Base-by-base conservation (phyloP, 2,888 invertebrate species). In the Halictus quadricinctus region DNA sequence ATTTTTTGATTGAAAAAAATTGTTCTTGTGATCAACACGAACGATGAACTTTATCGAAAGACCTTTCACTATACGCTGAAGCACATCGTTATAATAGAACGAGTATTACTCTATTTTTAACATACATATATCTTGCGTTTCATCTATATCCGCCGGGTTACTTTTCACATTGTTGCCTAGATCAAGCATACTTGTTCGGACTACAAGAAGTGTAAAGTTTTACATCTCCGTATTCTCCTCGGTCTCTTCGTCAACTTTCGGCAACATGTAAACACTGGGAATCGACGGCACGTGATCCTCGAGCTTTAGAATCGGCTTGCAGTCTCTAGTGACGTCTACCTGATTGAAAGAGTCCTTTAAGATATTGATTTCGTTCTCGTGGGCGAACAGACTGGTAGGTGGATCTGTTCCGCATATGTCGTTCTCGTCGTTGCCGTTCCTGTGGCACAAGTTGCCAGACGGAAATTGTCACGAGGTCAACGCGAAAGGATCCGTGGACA, bases 401-500 rank as follows among this genome's bases (percentile, higher is more conserved):
- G 94, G 92, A 86, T 94, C 94, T 18, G 85, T 87, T 86, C 91
- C 92, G 88, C 94, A 94, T 76, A 94, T 92, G 85, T 92, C 92
- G 77, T 83, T 92, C 81, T 94, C 94, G 78, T 94, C 94, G 83
- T 93, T 93, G 86, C 93, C 92, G 89, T 92, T 94, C 86, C 94
- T 93, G 85, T 94, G 94, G 88, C 93, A 93, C 89, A 93, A 89
- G 82, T 92, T 93, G 90, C 93, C 94, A 78, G 93, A 91, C 80
- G 94, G 96, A 96, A 97, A 97, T 95, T 97, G 97, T 97, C 97
- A 97, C 96, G 97, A 97, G 88, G 96, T 96, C 95, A 97, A 95
- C 85, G 96, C 96, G 93, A 96, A 97, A 0, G 96, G 96, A 94
- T 97, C 97, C 84, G 95, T 95, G 75, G 93, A 94, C 72, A 96